Conservation (phyloP, 2,797 vertebrate species). For the Sebastes iracundus region DNA sequence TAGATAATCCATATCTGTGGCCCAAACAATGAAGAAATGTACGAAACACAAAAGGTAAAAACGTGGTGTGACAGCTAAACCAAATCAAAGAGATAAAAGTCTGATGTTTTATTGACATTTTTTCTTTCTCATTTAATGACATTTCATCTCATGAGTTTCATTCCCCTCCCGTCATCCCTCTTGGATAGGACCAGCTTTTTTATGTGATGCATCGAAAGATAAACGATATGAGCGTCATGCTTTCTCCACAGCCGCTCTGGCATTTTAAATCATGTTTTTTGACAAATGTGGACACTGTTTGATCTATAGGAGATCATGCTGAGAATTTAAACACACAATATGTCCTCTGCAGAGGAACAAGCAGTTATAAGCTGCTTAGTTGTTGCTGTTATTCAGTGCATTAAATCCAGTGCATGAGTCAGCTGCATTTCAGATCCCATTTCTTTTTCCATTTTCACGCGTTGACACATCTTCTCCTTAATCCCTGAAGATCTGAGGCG, state of each 20-base stretch:
- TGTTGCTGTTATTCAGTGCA: constrained; percentile 37
- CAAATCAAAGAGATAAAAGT: background rate
- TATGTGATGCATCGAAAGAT: constrained; percentile 6
- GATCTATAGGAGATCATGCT: background rate
- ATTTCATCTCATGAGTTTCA: background rate
- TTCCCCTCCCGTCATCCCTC: background rate
- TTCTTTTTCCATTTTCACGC: constrained; percentile 30
- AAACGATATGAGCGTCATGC: constrained; percentile 3
- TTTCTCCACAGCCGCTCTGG: background rate
- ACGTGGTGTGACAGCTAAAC: background rate
- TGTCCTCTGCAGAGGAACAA: constrained; percentile 2
- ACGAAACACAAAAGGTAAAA: background rate
- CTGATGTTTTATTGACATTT: background rate
- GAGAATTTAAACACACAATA: constrained; percentile 13
- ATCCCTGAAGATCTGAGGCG: constrained; percentile 35
- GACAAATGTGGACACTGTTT: background rate
- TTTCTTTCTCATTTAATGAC: background rate
- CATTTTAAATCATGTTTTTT: background rate
- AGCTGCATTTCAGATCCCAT: constrained; percentile 39
- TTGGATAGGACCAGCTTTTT: background rate
- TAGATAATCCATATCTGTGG: constrained; percentile 3
- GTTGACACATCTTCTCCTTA: background rate
- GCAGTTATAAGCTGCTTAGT: constrained; percentile 39
- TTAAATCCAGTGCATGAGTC: constrained; percentile 45
- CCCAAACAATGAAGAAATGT: background rate